Evolutionary conservation across 2,113 vertebrate species (phyloP).

Genomic region (Danionella cerebrum): DNA sequence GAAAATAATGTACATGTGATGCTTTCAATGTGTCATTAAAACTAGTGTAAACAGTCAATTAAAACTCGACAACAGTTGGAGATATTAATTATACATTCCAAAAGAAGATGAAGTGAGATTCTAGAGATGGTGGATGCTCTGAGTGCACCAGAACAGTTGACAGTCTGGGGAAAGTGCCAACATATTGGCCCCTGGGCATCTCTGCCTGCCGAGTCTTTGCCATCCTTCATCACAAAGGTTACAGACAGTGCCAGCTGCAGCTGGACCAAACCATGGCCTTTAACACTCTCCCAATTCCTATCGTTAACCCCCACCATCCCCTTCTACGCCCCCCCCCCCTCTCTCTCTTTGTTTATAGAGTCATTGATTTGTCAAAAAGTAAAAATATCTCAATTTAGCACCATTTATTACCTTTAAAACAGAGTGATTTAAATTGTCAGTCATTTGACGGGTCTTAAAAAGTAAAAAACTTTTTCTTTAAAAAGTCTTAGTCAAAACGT

Average conservation of each 20-base stretch:
- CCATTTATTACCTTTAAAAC: too few relatives aligned
- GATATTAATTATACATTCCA: conserved; percentile 38
- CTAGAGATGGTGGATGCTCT: conserved; percentile 20
- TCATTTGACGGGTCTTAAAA: too few relatives aligned
- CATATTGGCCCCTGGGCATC: conserved; percentile 31
- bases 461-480: too few relatives aligned
- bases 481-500: too few relatives aligned
- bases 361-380: too few relatives aligned
- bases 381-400: too few relatives aligned
- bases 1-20: conserved; percentile 1
- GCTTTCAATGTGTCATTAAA: conserved; percentile 18
- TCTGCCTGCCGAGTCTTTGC: conserved; percentile 27
- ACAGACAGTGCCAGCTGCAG: conserved; percentile 35
- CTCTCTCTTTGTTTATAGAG: background rate
- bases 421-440: too few relatives aligned
- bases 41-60: conserved; percentile 34
- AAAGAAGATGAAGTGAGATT: conserved; percentile 33
- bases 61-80: conserved; percentile 23
- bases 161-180: conserved; percentile 38
- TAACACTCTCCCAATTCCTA: background rate
- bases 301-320: background rate
- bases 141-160: conserved; percentile 28
- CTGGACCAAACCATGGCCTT: conserved; percentile 17
- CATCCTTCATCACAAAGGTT: conserved; percentile 34
- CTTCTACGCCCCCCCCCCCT: background rate